Base-by-base conservation (phyloP, 2,888 invertebrate species). In the Neoitamus cyanurus region DNA sequence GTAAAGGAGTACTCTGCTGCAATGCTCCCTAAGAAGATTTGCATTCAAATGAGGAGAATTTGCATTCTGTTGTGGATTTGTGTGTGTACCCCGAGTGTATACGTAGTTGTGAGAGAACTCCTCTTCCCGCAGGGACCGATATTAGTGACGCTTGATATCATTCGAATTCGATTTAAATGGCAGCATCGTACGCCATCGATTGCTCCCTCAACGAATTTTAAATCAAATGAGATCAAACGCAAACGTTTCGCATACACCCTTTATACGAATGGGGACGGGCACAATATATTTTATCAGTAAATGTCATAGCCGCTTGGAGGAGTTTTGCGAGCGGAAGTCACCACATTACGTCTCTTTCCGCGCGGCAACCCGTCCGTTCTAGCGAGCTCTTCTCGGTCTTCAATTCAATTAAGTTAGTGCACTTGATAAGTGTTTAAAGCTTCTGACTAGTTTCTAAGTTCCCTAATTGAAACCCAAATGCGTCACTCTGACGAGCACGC, bases 31-130 rank as follows among this genome's bases (percentile, higher is more conserved):
- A 82, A 85, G 82, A 85, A 42, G 85, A 85, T 85, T 85, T 85
- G 85, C 85, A 85, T 85, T 69, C 80, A 85, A 85, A 85, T 85
- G 69, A 80, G 84, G 80, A 34, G 75, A 85, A 85, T 85, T 85
- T 85, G 82, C 85, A 85, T 84, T 83, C 84, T 75, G 83, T 85
- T 84, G 75, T 28, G 75, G 42, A 34, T 34, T 73, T 73, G 20
- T 70, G 30, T 5, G 30, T 73, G 0, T 34, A 34, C n/a, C 34
- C n/a, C 5, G 25, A 34, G 7, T 20, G 28, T 37, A n/a, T n/a
- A 75, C 58, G 7, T 58, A 42, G 58, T 20, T n/a, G 20, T 9
- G 20, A 58, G 7, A 58, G 7, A 6, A 15, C 58, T 58, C 9
- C 25, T 15, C 58, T 58, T 58, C 58, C 58, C 58, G 58, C 3